These are phyloP conservation scores for Phaonia tiefii DNA, from an alignment of 2,888 invertebrate genomes.

Conservation along the genomic window DNA sequence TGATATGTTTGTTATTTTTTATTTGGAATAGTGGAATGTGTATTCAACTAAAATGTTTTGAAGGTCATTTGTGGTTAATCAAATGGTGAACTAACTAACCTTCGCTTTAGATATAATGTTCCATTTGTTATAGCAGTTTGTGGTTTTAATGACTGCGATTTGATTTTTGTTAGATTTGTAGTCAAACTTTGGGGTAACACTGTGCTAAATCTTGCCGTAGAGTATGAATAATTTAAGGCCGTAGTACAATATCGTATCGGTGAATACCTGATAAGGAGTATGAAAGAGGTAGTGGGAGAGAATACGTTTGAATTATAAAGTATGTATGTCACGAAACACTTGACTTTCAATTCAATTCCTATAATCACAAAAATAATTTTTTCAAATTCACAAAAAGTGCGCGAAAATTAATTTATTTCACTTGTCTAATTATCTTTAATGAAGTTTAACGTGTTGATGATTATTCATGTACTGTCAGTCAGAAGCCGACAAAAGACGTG, in stretches of 20 bases:
- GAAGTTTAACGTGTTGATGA: background rate
- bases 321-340: constrained; percentile 13
- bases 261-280: constrained; percentile 2
- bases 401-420: constrained; percentile 23
- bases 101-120: constrained; percentile 42
- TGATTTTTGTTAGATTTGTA: background rate
- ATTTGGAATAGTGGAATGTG: constrained; percentile 7
- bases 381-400: background rate
- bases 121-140: background rate
- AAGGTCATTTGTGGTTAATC: too few species aligned
- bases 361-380: constrained; percentile 11
- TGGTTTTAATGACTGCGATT: background rate
- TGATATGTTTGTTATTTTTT: constrained; percentile 27
- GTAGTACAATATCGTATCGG: background rate
- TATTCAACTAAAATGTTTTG: too few species aligned
- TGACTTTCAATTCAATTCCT: constrained; percentile 20
- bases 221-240: background rate
- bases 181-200: constrained; percentile 15
- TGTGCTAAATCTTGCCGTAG: background rate
- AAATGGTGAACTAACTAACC: constrained; percentile 43
- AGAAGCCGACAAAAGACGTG: background rate
- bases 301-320: constrained; percentile 20
- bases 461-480: background rate
- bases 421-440: background rate
- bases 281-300: background rate